Evolutionary conservation across 2,888 invertebrate species (phyloP).

Genomic region (Lamellibrachia columna): DNA sequence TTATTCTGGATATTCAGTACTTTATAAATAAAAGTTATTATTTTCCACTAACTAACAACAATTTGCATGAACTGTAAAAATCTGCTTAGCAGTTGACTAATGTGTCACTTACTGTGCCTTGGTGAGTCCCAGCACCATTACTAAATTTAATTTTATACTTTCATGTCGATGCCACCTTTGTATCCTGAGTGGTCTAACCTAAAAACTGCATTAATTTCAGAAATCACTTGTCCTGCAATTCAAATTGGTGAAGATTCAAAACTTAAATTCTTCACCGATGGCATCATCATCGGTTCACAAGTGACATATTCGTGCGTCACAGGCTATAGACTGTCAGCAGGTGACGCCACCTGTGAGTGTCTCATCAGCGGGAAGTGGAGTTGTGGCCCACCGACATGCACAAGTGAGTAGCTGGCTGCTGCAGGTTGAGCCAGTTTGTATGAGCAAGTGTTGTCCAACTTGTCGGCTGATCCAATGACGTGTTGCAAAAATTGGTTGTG

Average conservation of each 20-base stretch:
- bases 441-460: background rate
- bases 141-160: too few species aligned
- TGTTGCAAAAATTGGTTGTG: background rate
- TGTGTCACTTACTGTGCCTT: too few species aligned
- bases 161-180: background rate
- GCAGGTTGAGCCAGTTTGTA: background rate
- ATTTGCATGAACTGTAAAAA: background rate
- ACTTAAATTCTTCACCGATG: background rate
- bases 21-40: too few species aligned
- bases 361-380: background rate
- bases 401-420: background rate
- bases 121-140: too few species aligned
- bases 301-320: background rate
- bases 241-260: background rate
- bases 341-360: background rate
- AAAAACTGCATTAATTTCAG: background rate
- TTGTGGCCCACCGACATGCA: background rate
- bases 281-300: background rate
- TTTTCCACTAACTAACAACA: background rate
- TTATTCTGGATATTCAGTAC: too few species aligned
- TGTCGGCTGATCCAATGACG: background rate
- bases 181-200: background rate
- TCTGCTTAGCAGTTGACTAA: background rate
- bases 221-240: background rate
- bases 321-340: background rate